Base-by-base conservation (phyloP, 1,140 invertebrate species). In the Drosophila pseudoananassae region DNA sequence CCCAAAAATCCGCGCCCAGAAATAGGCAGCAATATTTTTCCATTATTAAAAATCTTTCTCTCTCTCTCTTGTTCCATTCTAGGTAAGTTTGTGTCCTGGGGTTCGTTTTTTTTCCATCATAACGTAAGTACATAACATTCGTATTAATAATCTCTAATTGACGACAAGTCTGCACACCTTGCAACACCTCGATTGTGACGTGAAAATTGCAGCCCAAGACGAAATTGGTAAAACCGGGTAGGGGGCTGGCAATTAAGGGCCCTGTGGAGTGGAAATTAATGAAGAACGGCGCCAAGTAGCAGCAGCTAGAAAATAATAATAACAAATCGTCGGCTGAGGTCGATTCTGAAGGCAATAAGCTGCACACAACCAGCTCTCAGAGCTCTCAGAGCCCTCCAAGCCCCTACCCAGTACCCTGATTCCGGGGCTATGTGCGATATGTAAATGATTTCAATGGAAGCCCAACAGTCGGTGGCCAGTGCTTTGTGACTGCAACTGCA, bases 381-480 rank as follows among this genome's bases (percentile, higher is more conserved):
- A 70, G 72, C 59, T 58, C 69, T 70, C 58, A 38, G 59, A 58
- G 29, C 27, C 17, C 50, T 12, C 20, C 29, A 38, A 10, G n/a
- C 2, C 14, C 20, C 31, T 2, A 29, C 40, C 50, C 20, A 15
- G 36, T 20, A 14, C 3, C 17, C 43, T 6, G 15, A 45, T 12
- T 4, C 31, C 29, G 9, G 3, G 2, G 4, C 55, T 82, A 76
- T 78, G 33, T 68, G 70, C 78, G 60, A 87, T 88, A 87, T 87
- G 82, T 78, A 87, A 87, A 87, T 87, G 83, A 87, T 88, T 87
- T 87, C 82, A 88, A 83, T 87, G 78, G 83, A 87, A 87, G 70
- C 57, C 73, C 59, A 56, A n/a, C 33, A 36, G 33, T 36, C 33
- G 10, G 33, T 36, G 33, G 40, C 9, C 40, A 52, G 54, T 38